Evolutionary conservation across 2,888 invertebrate genomes (phyloP).

Genomic region (Polylopha cassiicola): DNA sequence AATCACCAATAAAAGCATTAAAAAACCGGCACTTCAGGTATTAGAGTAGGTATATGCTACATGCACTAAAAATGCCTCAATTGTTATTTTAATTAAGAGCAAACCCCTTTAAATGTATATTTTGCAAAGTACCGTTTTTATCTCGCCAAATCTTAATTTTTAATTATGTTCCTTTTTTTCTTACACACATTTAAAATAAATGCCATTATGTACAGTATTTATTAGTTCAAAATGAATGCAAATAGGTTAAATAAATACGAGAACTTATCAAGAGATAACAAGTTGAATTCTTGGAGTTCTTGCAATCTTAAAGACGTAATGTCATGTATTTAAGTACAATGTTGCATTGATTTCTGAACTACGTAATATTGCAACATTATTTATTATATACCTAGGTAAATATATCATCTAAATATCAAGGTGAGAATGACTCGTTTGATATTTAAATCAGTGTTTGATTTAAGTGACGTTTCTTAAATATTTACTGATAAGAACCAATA

Average conservation of each 20-base stretch:
- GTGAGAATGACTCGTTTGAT: too few relatives aligned
- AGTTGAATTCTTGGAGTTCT: conserved; percentile 9
- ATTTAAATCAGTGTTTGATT: conserved; percentile 1
- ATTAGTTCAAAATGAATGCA: conserved; percentile 8
- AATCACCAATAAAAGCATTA: conserved; percentile 8
- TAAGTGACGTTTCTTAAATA: too few relatives aligned
- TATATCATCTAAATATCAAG: conserved; percentile 4
- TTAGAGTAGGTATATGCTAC: too few relatives aligned
- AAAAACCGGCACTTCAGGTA: too few relatives aligned
- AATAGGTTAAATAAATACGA: conserved; percentile 10
- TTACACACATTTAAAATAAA: conserved; percentile 9
- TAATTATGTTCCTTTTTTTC: conserved; percentile 8
- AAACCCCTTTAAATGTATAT: too few relatives aligned
- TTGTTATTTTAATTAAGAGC: conserved; percentile 16
- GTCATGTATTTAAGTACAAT: conserved; percentile 10
- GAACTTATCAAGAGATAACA: conserved; percentile 10
- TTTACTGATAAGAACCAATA: too few relatives aligned
- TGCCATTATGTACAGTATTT: conserved; percentile 14
- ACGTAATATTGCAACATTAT: conserved; percentile 4
- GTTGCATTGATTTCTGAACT: conserved; percentile 5
- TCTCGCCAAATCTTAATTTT: conserved; percentile 9
- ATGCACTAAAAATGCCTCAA: too few relatives aligned
- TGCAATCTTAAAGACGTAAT: conserved; percentile 15
- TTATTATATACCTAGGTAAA: too few relatives aligned
- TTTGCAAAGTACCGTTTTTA: conserved; percentile 15